Evolutionary conservation across 2,113 vertebrate species (phyloP), one percentile per base, ranked within the genome.

Genomic region (Amphilophus citrinellus): DNA sequence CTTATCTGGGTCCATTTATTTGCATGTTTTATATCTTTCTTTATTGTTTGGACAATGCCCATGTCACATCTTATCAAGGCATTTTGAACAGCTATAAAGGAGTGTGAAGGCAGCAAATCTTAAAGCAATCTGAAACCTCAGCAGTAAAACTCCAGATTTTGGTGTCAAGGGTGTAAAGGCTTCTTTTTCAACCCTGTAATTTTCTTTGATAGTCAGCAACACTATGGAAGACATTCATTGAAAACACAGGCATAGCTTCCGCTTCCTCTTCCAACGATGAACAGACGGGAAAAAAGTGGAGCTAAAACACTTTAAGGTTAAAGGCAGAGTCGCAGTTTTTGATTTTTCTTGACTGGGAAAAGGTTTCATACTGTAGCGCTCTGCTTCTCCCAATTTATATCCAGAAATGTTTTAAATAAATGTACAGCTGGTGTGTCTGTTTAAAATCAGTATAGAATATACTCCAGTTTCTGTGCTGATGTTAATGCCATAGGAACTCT

Each of bases 51-150:
- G 50, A 47, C 10, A 27, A 56, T 57, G 73, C 10, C 2, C 0
- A 2, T 66, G 7, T 44, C 0, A 8, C 15, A 22, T 79, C 1
- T 3, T 20, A 57, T 50, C 47, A 39, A 37, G 17, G 27, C 24
- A 32, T 77, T 42, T 68, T 65, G 44, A 14, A 59, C 58, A 65
- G 57, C 61, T 47, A 0, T 47, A 56, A 53, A 56, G 66, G 32
- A 63, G 42, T 84, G 42, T 10, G 58, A 84, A 30, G 20, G 39
- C 37, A 77, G 65, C 76, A 84, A 62, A 80, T 75, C 18, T 84
- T 1, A 1, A 53, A 56, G 73, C 35, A 61, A 58, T 14, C 76
- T 42, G 5, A 76, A 80, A 63, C 1, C 1, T 59, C 30, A 1
- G 58, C 42, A 6, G 35, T 56, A 10, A 60, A 73, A 73, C 27